These are phyloP conservation scores for Ceratitis capitata DNA, from an alignment of 1,140 invertebrate species.

Conservation along the genomic window DNA sequence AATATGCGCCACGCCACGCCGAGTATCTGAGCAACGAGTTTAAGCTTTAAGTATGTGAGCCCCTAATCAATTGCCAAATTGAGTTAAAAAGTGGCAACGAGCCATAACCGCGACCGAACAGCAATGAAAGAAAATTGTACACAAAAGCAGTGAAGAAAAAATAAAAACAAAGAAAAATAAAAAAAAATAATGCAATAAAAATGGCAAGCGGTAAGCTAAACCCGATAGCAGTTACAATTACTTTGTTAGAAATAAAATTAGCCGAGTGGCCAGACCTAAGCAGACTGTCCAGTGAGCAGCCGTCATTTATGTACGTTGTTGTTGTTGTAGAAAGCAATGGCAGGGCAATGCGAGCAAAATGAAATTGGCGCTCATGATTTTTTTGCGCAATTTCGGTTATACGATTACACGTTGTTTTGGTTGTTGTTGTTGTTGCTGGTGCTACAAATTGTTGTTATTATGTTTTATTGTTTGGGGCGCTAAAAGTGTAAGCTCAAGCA, in stretches of 20 bases:
- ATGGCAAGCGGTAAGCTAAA: neutral
- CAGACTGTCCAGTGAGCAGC: neutral
- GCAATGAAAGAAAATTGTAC: too few species aligned
- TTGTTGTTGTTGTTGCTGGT: neutral
- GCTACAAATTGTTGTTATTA: neutral
- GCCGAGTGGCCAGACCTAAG: neutral
- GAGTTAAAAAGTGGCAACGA: slow-evolving; percentile 33
- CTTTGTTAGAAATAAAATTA: slow-evolving; percentile 12
- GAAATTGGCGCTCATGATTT: neutral
- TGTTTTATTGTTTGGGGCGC: neutral
- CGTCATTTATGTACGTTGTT: neutral
- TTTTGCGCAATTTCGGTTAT: neutral
- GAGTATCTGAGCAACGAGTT: too few species aligned
- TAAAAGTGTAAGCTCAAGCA: neutral
- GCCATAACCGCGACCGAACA: neutral
- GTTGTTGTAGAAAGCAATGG: neutral
- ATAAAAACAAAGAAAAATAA: neutral
- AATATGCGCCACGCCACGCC: neutral
- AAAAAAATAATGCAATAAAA: neutral
- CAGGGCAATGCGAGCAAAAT: slow-evolving; percentile 21
- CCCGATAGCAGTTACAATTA: neutral
- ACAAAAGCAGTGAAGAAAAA: neutral
- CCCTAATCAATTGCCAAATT: slow-evolving; percentile 38
- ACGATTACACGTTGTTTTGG: too few species aligned
- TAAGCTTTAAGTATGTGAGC: neutral